Percentiles rank a stretch among this genome's conserved stretches.
Evolutionary conservation across 2,113 vertebrate genomes (phyloP).

Genomic region (Brachirus orientalis): DNA sequence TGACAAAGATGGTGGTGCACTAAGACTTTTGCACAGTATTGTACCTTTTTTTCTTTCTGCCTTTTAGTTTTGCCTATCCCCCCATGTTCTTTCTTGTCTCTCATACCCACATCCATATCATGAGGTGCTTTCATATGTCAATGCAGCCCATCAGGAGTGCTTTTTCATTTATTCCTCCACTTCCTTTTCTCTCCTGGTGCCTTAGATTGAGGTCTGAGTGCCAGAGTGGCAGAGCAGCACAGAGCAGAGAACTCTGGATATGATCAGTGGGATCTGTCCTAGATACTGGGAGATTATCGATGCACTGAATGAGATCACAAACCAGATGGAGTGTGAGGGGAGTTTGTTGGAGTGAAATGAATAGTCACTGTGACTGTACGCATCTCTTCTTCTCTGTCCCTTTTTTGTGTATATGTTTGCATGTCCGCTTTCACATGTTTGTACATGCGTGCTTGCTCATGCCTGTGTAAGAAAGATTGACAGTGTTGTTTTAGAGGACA

Average conservation of each 20-base stretch:
- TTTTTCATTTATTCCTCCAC: conserved; percentile 39
- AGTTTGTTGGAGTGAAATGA: conserved; percentile 65
- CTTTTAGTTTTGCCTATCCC: no score
- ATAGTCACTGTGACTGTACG: conserved; percentile 23
- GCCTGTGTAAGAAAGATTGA: conserved; percentile 53
- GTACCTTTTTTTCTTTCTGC: no score
- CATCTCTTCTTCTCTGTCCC: neutral
- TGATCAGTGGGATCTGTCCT: conserved; percentile 75
- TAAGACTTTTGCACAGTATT: no score
- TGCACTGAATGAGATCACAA: conserved; percentile 78
- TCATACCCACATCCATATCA: neutral
- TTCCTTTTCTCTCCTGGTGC: conserved; percentile 38
- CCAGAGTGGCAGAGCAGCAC: conserved; percentile 68
- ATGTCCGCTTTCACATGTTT: neutral
- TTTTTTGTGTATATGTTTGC: conserved; percentile 6
- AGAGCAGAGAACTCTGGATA: conserved; percentile 72
- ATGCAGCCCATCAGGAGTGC: conserved; percentile 31
- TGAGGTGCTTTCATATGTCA: conserved; percentile 52
- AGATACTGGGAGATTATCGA: conserved; percentile 82
- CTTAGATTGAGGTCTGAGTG: conserved; percentile 74
- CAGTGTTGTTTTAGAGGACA: conserved; percentile 63
- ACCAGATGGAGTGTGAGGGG: conserved; percentile 78
- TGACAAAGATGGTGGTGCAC: no score
- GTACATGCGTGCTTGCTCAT: conserved; percentile 28
- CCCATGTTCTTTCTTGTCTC: neutral